Conservation (phyloP, 2,113 vertebrate species). For the Daubentonia madagascariensis region DNA sequence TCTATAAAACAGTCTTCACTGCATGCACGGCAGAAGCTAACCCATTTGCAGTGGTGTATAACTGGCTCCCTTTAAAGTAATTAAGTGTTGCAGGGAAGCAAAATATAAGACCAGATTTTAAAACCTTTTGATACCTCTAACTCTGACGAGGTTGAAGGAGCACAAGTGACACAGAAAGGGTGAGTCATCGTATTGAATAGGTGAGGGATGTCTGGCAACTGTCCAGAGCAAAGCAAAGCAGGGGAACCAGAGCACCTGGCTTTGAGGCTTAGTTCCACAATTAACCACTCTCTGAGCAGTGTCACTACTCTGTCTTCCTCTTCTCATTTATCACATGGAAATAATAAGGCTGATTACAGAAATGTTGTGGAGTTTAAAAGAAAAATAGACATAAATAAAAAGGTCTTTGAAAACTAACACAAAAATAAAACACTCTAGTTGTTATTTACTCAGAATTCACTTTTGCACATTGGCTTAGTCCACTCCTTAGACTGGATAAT, state of each 20-base stretch:
- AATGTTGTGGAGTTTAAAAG: not conserved
- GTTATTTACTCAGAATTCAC: not conserved
- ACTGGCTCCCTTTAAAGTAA: not conserved
- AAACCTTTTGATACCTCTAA: not conserved
- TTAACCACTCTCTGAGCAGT: no score
- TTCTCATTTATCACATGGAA: not conserved
- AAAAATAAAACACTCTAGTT: not conserved
- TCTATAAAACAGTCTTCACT: not conserved
- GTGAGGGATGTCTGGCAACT: rapidly evolving
- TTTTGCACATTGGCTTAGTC: not conserved
- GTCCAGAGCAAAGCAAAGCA: not conserved
- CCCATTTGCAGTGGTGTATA: not conserved
- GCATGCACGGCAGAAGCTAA: not conserved
- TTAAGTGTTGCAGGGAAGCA: not conserved
- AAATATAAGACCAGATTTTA: not conserved
- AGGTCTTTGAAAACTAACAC: not conserved
- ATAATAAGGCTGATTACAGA: not conserved
- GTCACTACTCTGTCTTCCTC: not conserved
- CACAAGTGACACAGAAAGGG: rapidly evolving
- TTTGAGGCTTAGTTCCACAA: rapidly evolving
- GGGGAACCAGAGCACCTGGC: rapidly evolving
- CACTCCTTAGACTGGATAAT: not conserved
- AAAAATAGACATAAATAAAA: not conserved
- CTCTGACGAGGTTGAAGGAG: rapidly evolving
- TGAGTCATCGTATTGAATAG: rapidly evolving